These are phyloP conservation scores for Himalopsyche kuldschensis DNA, from an alignment of 2,888 invertebrate species.

Conservation along the genomic window DNA sequence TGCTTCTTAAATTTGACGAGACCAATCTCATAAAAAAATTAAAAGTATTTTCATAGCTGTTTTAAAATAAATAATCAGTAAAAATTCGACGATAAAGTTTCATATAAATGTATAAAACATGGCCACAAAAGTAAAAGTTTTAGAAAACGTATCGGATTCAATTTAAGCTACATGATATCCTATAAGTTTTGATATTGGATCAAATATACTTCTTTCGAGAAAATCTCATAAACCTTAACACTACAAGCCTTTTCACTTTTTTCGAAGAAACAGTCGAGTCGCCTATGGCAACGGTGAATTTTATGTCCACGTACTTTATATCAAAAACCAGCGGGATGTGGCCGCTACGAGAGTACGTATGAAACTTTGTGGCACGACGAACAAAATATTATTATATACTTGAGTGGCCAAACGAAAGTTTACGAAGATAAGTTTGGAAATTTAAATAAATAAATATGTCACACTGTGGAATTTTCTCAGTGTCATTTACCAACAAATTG, in stretches of 20 bases:
- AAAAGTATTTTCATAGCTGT: too few relatives aligned
- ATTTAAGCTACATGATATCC: constrained; percentile 6
- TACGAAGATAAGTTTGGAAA: too few relatives aligned
- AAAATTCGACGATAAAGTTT: too few relatives aligned
- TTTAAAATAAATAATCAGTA: too few relatives aligned
- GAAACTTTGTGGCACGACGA: neutral
- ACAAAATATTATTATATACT: neutral
- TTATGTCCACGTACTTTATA: constrained; percentile 7
- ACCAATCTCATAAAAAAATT: too few relatives aligned
- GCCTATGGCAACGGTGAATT: constrained; percentile 10
- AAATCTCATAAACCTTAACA: constrained; percentile 32
- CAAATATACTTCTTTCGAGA: constrained; percentile 8
- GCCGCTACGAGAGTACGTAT: neutral
- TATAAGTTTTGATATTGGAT: constrained; percentile 6
- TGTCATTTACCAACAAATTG: too few relatives aligned
- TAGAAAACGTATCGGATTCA: neutral
- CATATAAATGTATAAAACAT: neutral
- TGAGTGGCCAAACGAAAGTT: neutral
- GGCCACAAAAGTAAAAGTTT: neutral
- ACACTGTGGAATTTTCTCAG: too few relatives aligned
- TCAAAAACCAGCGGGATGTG: constrained; percentile 11
- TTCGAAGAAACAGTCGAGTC: constrained; percentile 4
- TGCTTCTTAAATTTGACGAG: too few relatives aligned
- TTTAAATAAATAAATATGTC: too few relatives aligned
- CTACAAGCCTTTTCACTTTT: constrained; percentile 35